Evolutionary conservation across 1,140 invertebrate species (phyloP).

Genomic region (Heliconius eleuchia): DNA sequence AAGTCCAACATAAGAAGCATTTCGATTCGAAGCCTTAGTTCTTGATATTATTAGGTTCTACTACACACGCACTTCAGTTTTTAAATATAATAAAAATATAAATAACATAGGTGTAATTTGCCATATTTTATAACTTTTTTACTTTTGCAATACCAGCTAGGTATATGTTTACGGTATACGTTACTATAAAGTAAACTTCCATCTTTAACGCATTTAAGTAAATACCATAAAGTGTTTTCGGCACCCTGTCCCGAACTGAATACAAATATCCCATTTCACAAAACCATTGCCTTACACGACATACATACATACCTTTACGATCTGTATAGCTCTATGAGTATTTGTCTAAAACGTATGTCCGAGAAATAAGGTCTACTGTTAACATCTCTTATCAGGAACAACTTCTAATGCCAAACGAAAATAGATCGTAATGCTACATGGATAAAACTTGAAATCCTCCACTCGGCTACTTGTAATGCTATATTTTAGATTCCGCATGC

Average conservation of each 20-base stretch:
- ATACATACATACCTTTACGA: not conserved
- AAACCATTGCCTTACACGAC: slow-evolving; percentile 26
- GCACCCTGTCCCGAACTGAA: slow-evolving; percentile 25
- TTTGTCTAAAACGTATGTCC: slow-evolving; percentile 21
- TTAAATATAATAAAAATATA: too few species aligned
- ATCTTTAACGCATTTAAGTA: slow-evolving; percentile 17
- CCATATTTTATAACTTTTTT: not conserved
- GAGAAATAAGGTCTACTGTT: slow-evolving; percentile 21
- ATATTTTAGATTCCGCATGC: slow-evolving; percentile 21
- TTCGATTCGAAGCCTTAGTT: too few species aligned
- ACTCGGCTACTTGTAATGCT: not conserved
- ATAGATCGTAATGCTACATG: not conserved
- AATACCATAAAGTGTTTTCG: slow-evolving; percentile 36
- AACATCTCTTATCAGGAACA: not conserved
- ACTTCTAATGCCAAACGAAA: not conserved
- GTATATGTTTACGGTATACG: not conserved
- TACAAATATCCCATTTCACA: slow-evolving; percentile 29
- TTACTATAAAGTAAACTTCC: slow-evolving; percentile 2
- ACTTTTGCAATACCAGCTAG: not conserved
- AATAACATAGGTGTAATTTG: not conserved
- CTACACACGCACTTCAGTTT: too few species aligned
- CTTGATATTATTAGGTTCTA: too few species aligned
- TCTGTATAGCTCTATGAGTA: not conserved
- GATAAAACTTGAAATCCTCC: not conserved
- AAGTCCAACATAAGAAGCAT: too few species aligned